These are phyloP conservation scores for Dasypolia templi DNA, from an alignment of 2,888 invertebrate species.

Conservation along the genomic window DNA sequence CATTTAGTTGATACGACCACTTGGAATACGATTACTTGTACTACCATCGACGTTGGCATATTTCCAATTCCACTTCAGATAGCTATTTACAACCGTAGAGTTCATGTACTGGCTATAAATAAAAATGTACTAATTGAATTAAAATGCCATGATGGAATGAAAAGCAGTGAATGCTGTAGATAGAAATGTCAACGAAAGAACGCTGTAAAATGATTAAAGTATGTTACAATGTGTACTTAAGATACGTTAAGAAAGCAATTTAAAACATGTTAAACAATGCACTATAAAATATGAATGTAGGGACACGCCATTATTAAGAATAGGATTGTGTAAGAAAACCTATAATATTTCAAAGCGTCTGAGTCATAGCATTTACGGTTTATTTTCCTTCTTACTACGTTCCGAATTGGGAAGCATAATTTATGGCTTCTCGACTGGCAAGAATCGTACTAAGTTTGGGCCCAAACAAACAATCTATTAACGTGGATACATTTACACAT, in stretches of 20 bases:
- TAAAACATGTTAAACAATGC: constrained; percentile 52
- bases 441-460: constrained; percentile 47
- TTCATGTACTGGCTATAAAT: constrained; percentile 63
- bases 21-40: constrained; percentile 84
- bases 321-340: constrained; percentile 32
- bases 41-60: constrained; percentile 83
- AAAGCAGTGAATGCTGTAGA: constrained; percentile 25
- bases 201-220: constrained; percentile 13
- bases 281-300: constrained; percentile 34
- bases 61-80: constrained; percentile 80
- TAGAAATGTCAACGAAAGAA: constrained; percentile 21
- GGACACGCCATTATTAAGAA: constrained; percentile 22
- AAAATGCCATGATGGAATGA: constrained; percentile 33
- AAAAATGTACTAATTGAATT: constrained; percentile 50
- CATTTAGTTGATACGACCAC: constrained; percentile 85
- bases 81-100: constrained; percentile 65
- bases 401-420: constrained; percentile 63
- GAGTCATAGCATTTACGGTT: constrained; percentile 66
- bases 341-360: constrained; percentile 39
- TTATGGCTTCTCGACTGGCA: constrained; percentile 56
- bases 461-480: constrained; percentile 38
- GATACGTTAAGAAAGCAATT: constrained; percentile 40
- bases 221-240: constrained; percentile 32
- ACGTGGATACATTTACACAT: constrained; percentile 28
- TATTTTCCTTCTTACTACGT: constrained; percentile 65